Evolutionary conservation across 2,888 invertebrate genomes (phyloP).

Genomic region (Linnaemya vulpina): DNA sequence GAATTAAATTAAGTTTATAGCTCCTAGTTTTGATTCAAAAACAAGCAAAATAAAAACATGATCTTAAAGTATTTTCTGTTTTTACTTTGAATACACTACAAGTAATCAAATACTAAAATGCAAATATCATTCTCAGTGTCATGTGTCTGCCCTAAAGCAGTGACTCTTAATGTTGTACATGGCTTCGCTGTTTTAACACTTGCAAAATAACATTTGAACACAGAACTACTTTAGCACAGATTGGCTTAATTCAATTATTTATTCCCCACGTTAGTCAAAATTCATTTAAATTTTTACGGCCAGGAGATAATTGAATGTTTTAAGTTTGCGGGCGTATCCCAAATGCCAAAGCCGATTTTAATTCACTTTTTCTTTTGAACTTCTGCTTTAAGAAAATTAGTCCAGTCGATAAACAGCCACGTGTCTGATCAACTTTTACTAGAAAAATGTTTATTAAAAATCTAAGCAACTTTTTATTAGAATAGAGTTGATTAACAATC

Average conservation of each 20-base stretch:
- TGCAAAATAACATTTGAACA: constrained; percentile 16
- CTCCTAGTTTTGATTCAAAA: constrained; percentile 7
- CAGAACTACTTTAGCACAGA: constrained; percentile 3
- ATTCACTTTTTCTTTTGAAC: constrained; percentile 9
- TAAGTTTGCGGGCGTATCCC: no score
- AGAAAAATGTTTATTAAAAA: background rate
- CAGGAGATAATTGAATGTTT: background rate
- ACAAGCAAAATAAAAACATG: background rate
- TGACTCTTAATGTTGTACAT: constrained; percentile 22
- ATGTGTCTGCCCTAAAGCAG: background rate
- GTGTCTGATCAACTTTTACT: no score
- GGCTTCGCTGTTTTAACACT: constrained; percentile 48
- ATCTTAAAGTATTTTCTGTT: background rate
- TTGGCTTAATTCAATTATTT: constrained; percentile 16
- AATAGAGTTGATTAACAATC: background rate
- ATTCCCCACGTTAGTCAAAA: constrained; percentile 7
- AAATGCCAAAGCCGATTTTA: no score
- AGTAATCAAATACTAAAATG: constrained; percentile 29
- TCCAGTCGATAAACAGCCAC: no score
- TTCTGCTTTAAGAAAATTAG: no score
- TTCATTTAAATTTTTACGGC: background rate
- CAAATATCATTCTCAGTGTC: constrained; percentile 39
- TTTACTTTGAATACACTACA: background rate
- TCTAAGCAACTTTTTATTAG: no score
- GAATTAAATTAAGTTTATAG: constrained; percentile 11